Evolutionary conservation across 1,140 invertebrate genomes (phyloP), one percentile per base, ranked within the genome.

Genomic region (Macrotrachela quadricornifera): DNA sequence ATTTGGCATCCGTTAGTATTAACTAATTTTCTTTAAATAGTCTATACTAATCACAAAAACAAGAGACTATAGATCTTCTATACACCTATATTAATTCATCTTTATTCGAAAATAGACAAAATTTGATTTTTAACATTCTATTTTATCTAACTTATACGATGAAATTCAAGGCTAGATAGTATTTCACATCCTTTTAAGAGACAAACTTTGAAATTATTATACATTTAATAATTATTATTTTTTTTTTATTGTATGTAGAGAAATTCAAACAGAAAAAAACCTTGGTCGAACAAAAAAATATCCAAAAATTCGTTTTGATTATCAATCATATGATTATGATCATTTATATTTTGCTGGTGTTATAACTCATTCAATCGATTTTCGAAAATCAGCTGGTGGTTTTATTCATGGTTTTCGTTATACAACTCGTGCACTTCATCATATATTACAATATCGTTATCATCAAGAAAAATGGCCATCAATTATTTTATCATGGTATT

Each of bases 351-450:
- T 72, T 55, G 68, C 66, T 46, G 72, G 72, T 6, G 65, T 68
- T 1, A 51, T 58, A 9, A 61, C 66, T 3, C 72, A 74, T 59
- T 71, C 66, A 8, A 57, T 74, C 16, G 72, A 74, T 58, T 71
- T 65, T 56, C 51, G 71, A n/a, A 69, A 67, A 57, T 72, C 71
- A 17, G 65, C 72, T 43, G 72, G 72, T 18, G 71, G 72, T 40
- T 74, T 74, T 56, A 72, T 73, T 44, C 72, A 74, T 61, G 72
- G 72, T 11, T 74, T 72, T 57, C 60, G 72, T 54, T 74, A 74
- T 60, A 71, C 71, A 73, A 71, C 62, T 21, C 66, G 68, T 44
- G 62, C 64, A 30, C 58, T 73, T 45, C 64, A 65, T 51, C 59
- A 57, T 14, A 55, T 71, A 11, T 58, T 73, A 49, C 68, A 72